A percentile compares a stretch with the other conserved stretches of the same genome.
phyloP scores from a whole-genome alignment of 2,797 vertebrate genomes.

The Tarsius wallacei region DNA sequence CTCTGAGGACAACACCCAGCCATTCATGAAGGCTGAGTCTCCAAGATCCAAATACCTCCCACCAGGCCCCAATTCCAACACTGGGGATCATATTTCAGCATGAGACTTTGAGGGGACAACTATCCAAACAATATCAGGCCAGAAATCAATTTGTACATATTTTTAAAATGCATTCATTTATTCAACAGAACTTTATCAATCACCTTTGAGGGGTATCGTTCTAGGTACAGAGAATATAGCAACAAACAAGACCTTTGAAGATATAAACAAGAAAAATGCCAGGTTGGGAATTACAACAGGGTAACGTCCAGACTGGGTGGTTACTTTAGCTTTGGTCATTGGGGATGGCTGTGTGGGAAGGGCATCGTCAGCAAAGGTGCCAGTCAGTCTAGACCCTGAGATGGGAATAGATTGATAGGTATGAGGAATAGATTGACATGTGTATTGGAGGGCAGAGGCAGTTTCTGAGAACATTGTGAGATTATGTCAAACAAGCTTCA shows the following conservation, averaged over 20 bases:
- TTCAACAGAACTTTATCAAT: conserved; percentile 21
- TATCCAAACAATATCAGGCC: background rate
- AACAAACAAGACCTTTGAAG: background rate
- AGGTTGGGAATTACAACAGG: background rate
- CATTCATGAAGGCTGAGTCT: too few relatives aligned
- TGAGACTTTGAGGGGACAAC: background rate
- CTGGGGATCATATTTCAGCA: background rate
- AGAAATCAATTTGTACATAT: background rate
- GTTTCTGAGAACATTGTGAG: background rate
- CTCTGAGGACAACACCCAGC: background rate
- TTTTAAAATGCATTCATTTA: background rate
- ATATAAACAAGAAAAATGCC: background rate
- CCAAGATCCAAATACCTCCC: background rate
- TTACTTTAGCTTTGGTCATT: background rate
- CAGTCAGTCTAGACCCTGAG: background rate
- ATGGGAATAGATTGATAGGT: background rate
- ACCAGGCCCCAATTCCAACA: background rate
- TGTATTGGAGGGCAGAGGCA: background rate
- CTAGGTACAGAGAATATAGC: background rate
- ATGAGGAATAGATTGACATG: background rate
- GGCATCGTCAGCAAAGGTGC: background rate
- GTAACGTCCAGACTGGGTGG: background rate
- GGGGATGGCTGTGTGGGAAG: background rate
- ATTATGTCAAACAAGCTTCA: background rate
- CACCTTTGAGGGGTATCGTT: background rate